Evolutionary conservation across 1,140 invertebrate species (phyloP), one percentile per base, ranked within the genome.

Genomic region (Bombus consobrinus): DNA sequence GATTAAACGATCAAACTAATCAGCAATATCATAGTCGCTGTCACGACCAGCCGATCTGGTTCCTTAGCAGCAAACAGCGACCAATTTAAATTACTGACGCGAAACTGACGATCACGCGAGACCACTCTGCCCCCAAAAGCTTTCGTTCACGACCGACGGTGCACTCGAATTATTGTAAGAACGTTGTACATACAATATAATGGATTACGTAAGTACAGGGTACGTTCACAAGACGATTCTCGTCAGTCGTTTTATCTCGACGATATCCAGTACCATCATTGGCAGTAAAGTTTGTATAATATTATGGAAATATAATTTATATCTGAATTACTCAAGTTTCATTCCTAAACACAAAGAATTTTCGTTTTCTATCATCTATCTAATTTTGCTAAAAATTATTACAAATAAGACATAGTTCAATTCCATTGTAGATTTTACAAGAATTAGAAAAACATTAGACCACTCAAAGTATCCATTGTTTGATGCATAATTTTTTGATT

Each of bases 101-200:
- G 22, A 62, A n/a, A 66, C 32, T 57, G 68, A 74, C 75, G 85
- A 84, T 32, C 69, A 66, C 47, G 41, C 47, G 74, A 62, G 73
- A 71, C 32, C 59, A 64, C n/a, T 78, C 37, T 41, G 59, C 68
- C 57, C 1, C 69, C 37, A 59, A 39, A 81, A 83, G 73, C 41
- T 74, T 32, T 64, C 72, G 87, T 79, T 90, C 80, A 89, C 59
- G 82, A 78, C 75, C 86, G 86, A 86, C 75, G 88, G 88, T 59
- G 69, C 85, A 81, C 81, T 77, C 73, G 69, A 83, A 83, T 87
- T 88, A 91, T 87, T 91, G 90, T 91, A 91, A 91, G 90, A 91
- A 91, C 89, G 59, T 91, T 91, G 90, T 91, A 91, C 87, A 91
- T 91, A 91, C 85, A 86, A 75, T 89, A 91, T 91, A 89, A 89